phyloP scores from a whole-genome alignment of 1,140 invertebrate genomes.

The Penaeus indicus region DNA sequence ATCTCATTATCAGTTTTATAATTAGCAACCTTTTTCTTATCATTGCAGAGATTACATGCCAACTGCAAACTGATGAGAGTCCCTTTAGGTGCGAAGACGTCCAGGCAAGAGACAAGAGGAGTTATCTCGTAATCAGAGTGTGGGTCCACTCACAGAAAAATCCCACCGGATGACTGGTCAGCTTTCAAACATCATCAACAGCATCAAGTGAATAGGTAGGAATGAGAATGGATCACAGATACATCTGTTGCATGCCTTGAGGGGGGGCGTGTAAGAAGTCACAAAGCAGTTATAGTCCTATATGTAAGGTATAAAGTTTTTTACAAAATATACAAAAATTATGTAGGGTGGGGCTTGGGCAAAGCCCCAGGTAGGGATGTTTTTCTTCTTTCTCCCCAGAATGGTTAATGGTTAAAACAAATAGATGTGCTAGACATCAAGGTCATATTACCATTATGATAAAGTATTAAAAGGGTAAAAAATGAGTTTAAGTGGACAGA shows the following conservation, averaged over 20 bases:
- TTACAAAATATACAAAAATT: too few relatives aligned
- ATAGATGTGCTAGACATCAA: too few relatives aligned
- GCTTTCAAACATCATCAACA: slow-evolving; percentile 58
- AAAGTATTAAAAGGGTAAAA: too few relatives aligned
- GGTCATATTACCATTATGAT: too few relatives aligned
- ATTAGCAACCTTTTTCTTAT: neutral
- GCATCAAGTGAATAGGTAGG: slow-evolving; percentile 54
- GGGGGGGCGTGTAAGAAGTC: neutral
- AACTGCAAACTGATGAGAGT: slow-evolving; percentile 84
- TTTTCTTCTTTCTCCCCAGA: too few relatives aligned
- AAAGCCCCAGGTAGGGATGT: too few relatives aligned
- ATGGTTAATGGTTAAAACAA: too few relatives aligned
- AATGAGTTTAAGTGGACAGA: too few relatives aligned
- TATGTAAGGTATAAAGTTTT: too few relatives aligned
- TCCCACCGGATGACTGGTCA: slow-evolving; percentile 56
- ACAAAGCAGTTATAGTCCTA: neutral
- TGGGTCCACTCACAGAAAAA: slow-evolving; percentile 33
- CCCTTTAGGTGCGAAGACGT: slow-evolving; percentile 83
- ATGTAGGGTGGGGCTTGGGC: too few relatives aligned
- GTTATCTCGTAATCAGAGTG: slow-evolving; percentile 57
- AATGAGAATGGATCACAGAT: too few relatives aligned
- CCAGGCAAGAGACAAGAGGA: slow-evolving; percentile 81
- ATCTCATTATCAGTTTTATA: neutral
- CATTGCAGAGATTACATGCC: slow-evolving; percentile 82
- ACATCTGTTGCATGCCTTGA: neutral